A percentile compares a stretch with the other conserved stretches of the same genome.
Conservation (phyloP, 2,888 invertebrate genomes). For the Chrysolina haemoptera region DNA sequence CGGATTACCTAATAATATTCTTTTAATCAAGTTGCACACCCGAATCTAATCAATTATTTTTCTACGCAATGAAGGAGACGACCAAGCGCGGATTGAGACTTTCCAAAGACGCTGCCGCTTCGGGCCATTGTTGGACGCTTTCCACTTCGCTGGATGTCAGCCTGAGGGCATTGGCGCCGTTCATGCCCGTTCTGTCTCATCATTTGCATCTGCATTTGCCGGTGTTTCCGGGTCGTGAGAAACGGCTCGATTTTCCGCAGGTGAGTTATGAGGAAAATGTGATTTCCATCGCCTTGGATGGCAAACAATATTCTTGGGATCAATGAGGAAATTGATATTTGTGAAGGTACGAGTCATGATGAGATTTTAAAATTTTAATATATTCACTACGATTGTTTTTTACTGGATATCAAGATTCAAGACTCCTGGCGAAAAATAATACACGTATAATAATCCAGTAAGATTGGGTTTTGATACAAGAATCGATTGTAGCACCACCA, state of each 20-base stretch:
- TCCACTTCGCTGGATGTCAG: slow-evolving; percentile 89
- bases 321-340: no score
- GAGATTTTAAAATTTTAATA: no score
- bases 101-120: slow-evolving; percentile 68
- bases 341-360: no score
- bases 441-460: no score
- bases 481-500: no score
- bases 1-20: no score
- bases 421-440: no score
- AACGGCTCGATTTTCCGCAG: slow-evolving; percentile 57
- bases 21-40: neutral
- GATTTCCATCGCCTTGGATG: no score
- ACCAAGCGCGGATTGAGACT: slow-evolving; percentile 88
- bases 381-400: no score
- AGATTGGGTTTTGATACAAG: no score
- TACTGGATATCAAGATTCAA: no score
- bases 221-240: slow-evolving; percentile 47
- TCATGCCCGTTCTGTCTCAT: slow-evolving; percentile 98
- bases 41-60: slow-evolving; percentile 1
- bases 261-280: slow-evolving; percentile 44
- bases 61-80: slow-evolving; percentile 75
- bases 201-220: slow-evolving; percentile 96
- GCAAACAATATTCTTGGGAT: no score
- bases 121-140: slow-evolving; percentile 81
- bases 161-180: slow-evolving; percentile 90